A percentile compares a stretch with the other conserved stretches of the same genome.
phyloP scores from a whole-genome alignment of 1,140 invertebrate genomes.

The Zaprionus nigranus region DNA sequence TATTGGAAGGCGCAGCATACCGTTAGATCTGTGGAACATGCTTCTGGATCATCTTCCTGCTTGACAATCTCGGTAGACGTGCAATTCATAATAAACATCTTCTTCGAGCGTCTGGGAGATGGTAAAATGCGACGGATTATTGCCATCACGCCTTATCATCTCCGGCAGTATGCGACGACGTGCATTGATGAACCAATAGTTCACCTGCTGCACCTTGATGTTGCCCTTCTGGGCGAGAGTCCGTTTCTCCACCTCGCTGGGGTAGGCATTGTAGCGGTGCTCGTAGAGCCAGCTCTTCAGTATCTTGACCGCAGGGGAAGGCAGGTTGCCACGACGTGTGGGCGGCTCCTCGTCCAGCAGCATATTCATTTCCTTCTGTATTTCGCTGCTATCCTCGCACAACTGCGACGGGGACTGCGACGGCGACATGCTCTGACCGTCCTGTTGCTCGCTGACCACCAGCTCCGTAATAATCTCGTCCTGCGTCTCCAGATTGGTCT shows the following conservation, averaged over 20 bases:
- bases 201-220: conserved; percentile 92
- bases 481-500: not conserved
- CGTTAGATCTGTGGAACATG: not conserved
- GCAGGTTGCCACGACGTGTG: conserved; percentile 90
- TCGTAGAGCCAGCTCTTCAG: conserved; percentile 96
- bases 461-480: not conserved
- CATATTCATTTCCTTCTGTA: not conserved
- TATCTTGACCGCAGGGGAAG: conserved; percentile 95
- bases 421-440: not conserved
- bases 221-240: conserved; percentile 92
- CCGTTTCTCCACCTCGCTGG: conserved; percentile 94
- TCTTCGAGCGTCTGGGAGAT: conserved; percentile 94
- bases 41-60: not conserved
- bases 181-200: conserved; percentile 98
- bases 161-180: conserved; percentile 94
- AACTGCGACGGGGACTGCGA: no score
- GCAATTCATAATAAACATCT: conserved; percentile 84
- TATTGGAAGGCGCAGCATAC: not conserved
- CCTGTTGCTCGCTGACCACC: not conserved
- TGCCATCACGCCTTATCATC: conserved; percentile 94
- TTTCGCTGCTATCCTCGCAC: not conserved
- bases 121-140: conserved; percentile 95
- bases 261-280: conserved; percentile 96
- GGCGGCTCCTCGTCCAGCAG: conserved; percentile 68
- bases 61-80: not conserved